Conservation (phyloP, 2,113 vertebrate genomes). For the Ptychochromis oligacanthus region DNA sequence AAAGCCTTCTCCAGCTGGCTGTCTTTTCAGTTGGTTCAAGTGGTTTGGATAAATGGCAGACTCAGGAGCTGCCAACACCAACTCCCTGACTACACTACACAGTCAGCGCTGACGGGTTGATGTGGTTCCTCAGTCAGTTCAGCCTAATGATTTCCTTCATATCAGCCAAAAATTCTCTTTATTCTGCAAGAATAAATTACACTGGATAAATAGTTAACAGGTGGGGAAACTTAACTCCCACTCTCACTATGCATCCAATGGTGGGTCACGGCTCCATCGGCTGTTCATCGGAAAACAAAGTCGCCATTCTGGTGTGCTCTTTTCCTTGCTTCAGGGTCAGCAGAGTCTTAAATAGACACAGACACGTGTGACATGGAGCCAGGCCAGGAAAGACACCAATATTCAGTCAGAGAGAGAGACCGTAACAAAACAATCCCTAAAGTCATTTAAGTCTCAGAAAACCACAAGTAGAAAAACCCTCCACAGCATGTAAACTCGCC, state of each 20-base stretch:
- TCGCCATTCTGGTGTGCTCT: slow-evolving; percentile 21
- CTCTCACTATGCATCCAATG: not conserved
- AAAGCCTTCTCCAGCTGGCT: slow-evolving; percentile 36
- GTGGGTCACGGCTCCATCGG: slow-evolving; percentile 26
- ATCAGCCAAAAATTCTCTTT: not conserved
- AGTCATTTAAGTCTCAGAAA: not conserved
- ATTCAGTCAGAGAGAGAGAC: not conserved
- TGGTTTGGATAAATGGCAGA: not conserved
- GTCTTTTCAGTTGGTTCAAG: slow-evolving; percentile 20
- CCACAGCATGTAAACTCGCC: not conserved
- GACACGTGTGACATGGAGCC: slow-evolving; percentile 8
- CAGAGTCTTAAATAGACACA: slow-evolving; percentile 41
- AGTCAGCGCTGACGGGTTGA: not conserved
- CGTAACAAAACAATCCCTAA: not conserved
- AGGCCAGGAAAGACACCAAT: slow-evolving; percentile 10
- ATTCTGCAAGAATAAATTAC: not conserved
- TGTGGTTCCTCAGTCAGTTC: not conserved
- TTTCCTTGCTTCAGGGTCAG: slow-evolving; percentile 28
- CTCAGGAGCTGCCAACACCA: slow-evolving; percentile 1
- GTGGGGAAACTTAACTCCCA: not conserved
- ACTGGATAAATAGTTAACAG: slow-evolving; percentile 1
- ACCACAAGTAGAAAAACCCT: not conserved
- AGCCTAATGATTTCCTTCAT: not conserved
- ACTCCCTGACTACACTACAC: not conserved
- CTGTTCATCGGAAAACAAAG: slow-evolving; percentile 54